Evolutionary conservation across 2,797 vertebrate species (phyloP).

Genomic region (Emys orbicularis): DNA sequence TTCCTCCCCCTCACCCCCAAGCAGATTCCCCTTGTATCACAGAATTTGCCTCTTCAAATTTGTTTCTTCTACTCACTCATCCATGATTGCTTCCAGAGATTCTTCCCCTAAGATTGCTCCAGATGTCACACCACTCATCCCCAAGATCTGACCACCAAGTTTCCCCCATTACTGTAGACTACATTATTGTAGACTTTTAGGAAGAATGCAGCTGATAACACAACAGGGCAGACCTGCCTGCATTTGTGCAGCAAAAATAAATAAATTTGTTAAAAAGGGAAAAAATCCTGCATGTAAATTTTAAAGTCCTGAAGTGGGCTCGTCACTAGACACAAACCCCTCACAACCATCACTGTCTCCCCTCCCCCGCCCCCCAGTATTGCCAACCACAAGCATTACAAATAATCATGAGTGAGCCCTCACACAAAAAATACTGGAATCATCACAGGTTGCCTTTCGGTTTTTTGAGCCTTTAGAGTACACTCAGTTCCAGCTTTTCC

Average conservation of each 20-base stretch:
- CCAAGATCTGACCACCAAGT: not conserved
- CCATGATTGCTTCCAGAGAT: not conserved
- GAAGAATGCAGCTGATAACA: not conserved
- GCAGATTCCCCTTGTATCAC: not conserved
- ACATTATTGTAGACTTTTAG: not conserved
- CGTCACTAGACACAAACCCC: not conserved
- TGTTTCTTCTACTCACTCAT: not conserved
- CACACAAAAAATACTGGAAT: not conserved
- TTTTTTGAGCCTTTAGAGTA: not conserved
- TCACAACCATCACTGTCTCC: not conserved
- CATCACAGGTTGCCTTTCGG: not conserved
- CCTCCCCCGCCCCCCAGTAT: not conserved
- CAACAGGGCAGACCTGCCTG: not conserved
- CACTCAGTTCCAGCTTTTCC: not conserved
- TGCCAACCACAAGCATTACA: not conserved
- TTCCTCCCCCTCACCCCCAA: fast-evolving
- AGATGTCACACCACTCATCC: not conserved
- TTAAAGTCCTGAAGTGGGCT: not conserved
- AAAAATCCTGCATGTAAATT: too few species aligned
- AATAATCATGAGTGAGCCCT: not conserved
- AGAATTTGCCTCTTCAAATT: not conserved
- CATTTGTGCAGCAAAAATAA: not conserved
- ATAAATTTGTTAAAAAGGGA: too few species aligned
- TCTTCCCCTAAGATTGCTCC: not conserved
- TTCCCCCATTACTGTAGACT: not conserved